These are phyloP conservation scores for Barnardius zonarius DNA, from an alignment of 2,113 vertebrate genomes.

Conservation along the genomic window DNA sequence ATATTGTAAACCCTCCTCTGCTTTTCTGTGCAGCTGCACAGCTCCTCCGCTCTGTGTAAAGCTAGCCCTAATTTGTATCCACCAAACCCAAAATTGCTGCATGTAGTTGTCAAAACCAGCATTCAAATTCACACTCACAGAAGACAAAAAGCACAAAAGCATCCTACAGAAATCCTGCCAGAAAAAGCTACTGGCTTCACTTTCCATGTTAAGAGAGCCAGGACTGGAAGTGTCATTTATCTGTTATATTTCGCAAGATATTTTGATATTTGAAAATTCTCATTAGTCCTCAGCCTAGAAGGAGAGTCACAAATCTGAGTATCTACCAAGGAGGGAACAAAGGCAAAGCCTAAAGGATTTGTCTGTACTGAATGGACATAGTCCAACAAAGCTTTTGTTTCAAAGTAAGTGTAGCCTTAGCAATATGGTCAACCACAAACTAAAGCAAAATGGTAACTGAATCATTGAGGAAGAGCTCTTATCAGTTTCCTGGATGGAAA, in stretches of 20 bases:
- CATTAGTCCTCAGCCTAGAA: not conserved
- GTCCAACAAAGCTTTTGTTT: not conserved
- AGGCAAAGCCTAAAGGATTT: not conserved
- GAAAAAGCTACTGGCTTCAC: not conserved
- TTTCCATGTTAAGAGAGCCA: not conserved
- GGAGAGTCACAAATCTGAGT: not conserved
- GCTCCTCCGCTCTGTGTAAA: not conserved
- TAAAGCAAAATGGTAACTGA: not conserved
- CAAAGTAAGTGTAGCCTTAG: not conserved
- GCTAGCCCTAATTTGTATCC: not conserved
- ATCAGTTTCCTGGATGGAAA: not conserved
- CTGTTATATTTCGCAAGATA: not conserved
- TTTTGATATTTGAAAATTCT: not conserved
- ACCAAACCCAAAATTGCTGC: slow-evolving; percentile 41
- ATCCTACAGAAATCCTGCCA: slow-evolving; percentile 2
- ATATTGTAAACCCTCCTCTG: not conserved
- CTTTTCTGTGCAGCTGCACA: slow-evolving; percentile 31
- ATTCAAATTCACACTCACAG: not conserved
- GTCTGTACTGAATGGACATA: not conserved
- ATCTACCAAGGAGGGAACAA: not conserved
- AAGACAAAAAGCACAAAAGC: slow-evolving; percentile 1
- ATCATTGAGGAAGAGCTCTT: not conserved
- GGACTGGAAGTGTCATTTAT: not conserved
- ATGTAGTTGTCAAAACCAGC: not conserved
- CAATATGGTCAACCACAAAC: not conserved